Percentiles rank a stretch among this genome's conserved stretches.
Conservation (phyloP, 2,797 vertebrate species). For the Megaceryle alcyon region DNA sequence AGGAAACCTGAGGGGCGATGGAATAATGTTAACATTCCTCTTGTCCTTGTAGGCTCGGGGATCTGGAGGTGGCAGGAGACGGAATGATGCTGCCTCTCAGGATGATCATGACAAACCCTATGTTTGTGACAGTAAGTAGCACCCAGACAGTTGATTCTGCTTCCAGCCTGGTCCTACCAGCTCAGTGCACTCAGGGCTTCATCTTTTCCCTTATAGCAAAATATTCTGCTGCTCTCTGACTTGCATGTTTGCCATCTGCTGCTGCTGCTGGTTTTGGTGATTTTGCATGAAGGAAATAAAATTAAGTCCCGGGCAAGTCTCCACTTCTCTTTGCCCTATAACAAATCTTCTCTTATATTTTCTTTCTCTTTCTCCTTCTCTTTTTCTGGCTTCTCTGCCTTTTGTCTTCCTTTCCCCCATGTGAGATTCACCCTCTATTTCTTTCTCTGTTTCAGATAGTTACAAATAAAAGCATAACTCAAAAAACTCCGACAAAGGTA, state of each 20-base stretch:
- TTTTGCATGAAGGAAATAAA: constrained; percentile 45
- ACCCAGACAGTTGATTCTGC: background rate
- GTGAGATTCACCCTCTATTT: constrained; percentile 76
- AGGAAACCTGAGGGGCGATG: background rate
- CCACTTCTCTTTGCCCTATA: background rate
- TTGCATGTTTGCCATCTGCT: constrained; percentile 2
- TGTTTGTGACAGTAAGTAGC: constrained; percentile 96
- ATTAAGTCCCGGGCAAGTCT: background rate
- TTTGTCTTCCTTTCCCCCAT: constrained; percentile 31
- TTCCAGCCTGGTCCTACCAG: constrained; percentile 15
- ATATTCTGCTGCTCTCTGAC: constrained; percentile 1
- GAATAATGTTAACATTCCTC: constrained; percentile 4
- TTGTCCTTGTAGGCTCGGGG: constrained; percentile 88
- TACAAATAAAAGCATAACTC: constrained; percentile 92
- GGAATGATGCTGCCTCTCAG: constrained; percentile 86
- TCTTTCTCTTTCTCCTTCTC: constrained; percentile 11
- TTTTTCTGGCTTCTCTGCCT: constrained; percentile 26
- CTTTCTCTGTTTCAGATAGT: constrained; percentile 89
- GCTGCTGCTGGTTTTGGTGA: constrained; percentile 3
- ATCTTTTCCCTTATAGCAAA: constrained; percentile 18
- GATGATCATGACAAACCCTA: constrained; percentile 97
- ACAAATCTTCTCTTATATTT: constrained; percentile 19
- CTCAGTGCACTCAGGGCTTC: background rate
- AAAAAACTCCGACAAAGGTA: constrained; percentile 86
- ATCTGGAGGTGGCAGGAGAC: constrained; percentile 88